phyloP scores from a whole-genome alignment of 2,888 invertebrate genomes.

The Therioaphis trifolii region DNA sequence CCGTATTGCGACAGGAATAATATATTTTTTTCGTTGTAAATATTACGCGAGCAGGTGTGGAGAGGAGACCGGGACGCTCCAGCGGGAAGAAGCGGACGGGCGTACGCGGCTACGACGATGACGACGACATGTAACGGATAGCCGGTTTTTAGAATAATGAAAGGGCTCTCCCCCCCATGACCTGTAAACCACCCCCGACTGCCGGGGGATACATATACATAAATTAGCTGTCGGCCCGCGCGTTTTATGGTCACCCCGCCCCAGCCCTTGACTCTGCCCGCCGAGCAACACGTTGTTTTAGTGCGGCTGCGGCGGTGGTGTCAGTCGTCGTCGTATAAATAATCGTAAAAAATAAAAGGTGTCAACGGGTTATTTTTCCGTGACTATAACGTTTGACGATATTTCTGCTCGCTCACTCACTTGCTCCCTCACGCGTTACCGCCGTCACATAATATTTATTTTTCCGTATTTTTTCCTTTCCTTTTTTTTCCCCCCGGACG shows the following conservation, averaged over 20 bases:
- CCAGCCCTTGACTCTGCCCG: too few relatives aligned
- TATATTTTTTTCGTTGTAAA: slow-evolving; percentile 22
- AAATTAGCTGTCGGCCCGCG: slow-evolving; percentile 48
- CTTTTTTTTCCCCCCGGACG: slow-evolving; percentile 22
- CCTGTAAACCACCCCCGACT: neutral
- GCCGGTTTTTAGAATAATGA: slow-evolving; percentile 60
- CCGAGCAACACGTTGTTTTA: slow-evolving; percentile 55
- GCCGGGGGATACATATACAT: neutral
- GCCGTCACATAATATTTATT: neutral
- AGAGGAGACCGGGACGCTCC: too few relatives aligned
- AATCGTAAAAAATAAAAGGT: slow-evolving; percentile 61
- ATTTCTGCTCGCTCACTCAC: neutral
- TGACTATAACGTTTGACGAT: slow-evolving; percentile 32
- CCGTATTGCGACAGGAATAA: slow-evolving; percentile 17
- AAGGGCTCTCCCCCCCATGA: neutral
- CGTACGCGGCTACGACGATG: neutral
- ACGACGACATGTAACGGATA: slow-evolving; percentile 40
- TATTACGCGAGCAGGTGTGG: neutral
- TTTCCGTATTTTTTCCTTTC: neutral
- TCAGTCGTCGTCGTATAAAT: slow-evolving; percentile 46
- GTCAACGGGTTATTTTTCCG: slow-evolving; percentile 57
- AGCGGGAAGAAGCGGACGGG: neutral
- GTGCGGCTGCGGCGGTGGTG: neutral
- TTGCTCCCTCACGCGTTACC: neutral
- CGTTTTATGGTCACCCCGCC: slow-evolving; percentile 15